phyloP scores from a whole-genome alignment of 2,888 invertebrate genomes.

The Troides aeacus region DNA sequence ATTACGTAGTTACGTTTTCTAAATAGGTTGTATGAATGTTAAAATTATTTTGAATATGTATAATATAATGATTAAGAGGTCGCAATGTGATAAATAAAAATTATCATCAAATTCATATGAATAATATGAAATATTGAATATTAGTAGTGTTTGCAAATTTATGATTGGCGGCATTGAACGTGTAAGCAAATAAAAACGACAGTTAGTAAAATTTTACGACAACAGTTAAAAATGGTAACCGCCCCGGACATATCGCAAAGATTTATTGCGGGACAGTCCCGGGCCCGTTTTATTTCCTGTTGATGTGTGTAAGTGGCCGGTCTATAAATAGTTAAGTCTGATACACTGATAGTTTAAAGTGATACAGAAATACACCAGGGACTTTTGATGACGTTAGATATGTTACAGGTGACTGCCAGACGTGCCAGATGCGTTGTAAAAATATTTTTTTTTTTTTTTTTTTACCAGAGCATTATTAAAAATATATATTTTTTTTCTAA shows the following conservation, averaged over 20 bases:
- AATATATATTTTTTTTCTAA: not conserved
- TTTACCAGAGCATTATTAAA: not conserved
- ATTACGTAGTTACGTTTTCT: too few species aligned
- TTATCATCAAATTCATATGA: not conserved
- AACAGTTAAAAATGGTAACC: constrained; percentile 7
- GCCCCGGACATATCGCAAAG: not conserved
- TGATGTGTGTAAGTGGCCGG: constrained; percentile 12
- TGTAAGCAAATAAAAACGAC: not conserved
- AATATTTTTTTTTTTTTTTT: not conserved
- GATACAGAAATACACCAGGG: constrained; percentile 17
- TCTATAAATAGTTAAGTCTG: constrained; percentile 6
- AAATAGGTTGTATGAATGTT: too few species aligned
- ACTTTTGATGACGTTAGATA: constrained; percentile 12
- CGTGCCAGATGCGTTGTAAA: not conserved
- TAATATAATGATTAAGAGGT: not conserved
- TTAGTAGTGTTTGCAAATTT: not conserved
- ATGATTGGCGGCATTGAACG: not conserved
- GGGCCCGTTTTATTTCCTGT: constrained; percentile 19
- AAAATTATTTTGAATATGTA: too few species aligned
- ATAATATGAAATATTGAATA: not conserved
- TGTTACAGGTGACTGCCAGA: constrained; percentile 1
- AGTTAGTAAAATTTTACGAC: constrained; percentile 2
- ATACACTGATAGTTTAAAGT: constrained; percentile 4
- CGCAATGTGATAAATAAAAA: not conserved
- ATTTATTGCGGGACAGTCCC: constrained; percentile 11